These are phyloP conservation scores for Thunnus thynnus DNA, from an alignment of 2,113 vertebrate genomes.

Conservation along the genomic window DNA sequence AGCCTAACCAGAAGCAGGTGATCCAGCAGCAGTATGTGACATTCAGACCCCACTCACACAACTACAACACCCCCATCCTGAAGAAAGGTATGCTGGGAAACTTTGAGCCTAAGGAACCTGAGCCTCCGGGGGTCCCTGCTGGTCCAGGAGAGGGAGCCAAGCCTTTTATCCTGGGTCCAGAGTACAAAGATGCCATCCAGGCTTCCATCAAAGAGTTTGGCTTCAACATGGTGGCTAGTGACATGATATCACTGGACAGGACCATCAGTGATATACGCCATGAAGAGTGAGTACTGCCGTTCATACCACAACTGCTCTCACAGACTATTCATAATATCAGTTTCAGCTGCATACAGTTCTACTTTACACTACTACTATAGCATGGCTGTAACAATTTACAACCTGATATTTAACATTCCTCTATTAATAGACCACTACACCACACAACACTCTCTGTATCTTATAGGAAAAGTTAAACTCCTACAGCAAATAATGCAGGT, in stretches of 20 bases:
- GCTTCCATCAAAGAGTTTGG: slow-evolving; percentile 98
- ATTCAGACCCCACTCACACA: slow-evolving; percentile 92
- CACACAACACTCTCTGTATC: too few species aligned
- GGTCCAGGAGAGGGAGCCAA: slow-evolving; percentile 96
- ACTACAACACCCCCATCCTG: slow-evolving; percentile 89
- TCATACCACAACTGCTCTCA: not conserved
- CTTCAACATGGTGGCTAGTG: slow-evolving; percentile 99
- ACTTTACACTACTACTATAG: too few species aligned
- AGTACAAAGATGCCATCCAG: slow-evolving; percentile 94
- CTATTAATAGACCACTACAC: too few species aligned
- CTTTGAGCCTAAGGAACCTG: slow-evolving; percentile 93
- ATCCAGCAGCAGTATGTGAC: slow-evolving; percentile 95
- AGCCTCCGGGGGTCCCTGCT: slow-evolving; percentile 89
- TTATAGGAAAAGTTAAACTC: too few species aligned
- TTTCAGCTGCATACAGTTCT: too few species aligned
- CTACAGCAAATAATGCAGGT: too few species aligned
- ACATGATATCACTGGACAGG: slow-evolving; percentile 98
- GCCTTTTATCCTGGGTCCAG: slow-evolving; percentile 91
- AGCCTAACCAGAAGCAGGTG: slow-evolving; percentile 88
- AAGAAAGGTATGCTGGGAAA: slow-evolving; percentile 91
- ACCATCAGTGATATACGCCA: slow-evolving; percentile 93
- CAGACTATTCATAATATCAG: not conserved
- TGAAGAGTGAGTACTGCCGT: slow-evolving; percentile 92
- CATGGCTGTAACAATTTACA: too few species aligned
- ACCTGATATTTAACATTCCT: too few species aligned